Percentiles rank a stretch among this genome's conserved stretches.
phyloP scores from a whole-genome alignment of 2,113 vertebrate species.

The Columba janthina region DNA sequence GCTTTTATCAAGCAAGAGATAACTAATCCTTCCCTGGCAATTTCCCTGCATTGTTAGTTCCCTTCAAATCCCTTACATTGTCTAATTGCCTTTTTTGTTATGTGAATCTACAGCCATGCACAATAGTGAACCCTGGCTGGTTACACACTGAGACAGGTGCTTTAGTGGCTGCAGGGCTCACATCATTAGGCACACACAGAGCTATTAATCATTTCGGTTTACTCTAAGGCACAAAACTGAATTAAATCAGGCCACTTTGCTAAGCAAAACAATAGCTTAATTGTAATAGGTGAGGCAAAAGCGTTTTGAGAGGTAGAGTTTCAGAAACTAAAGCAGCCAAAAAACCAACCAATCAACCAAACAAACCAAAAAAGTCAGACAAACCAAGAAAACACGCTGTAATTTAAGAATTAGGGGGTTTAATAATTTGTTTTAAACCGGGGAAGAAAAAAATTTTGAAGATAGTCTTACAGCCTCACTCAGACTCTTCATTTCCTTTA shows the following conservation, averaged over 20 bases:
- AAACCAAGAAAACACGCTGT: not conserved
- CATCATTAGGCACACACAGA: slow-evolving; percentile 17
- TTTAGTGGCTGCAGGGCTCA: not conserved
- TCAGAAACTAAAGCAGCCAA: not conserved
- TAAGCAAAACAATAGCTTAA: slow-evolving; percentile 32
- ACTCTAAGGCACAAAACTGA: slow-evolving; percentile 29
- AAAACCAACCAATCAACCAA: not conserved
- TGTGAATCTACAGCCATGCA: slow-evolving; percentile 52
- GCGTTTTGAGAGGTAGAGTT: not conserved
- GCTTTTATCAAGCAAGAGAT: slow-evolving; percentile 23
- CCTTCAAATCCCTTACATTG: slow-evolving; percentile 25
- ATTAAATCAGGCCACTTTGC: slow-evolving; percentile 7
- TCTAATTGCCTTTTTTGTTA: slow-evolving; percentile 69
- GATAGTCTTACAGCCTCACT: not conserved
- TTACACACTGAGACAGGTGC: slow-evolving; percentile 51
- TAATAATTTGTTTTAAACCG: not conserved
- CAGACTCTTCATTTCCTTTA: not conserved
- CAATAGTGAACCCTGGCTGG: not conserved
- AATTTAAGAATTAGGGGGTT: not conserved
- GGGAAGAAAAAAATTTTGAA: not conserved
- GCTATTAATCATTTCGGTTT: slow-evolving; percentile 47
- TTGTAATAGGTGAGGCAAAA: slow-evolving; percentile 23
- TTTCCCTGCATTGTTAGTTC: slow-evolving; percentile 23
- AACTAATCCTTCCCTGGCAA: slow-evolving; percentile 15
- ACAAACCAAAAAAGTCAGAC: not conserved